Conservation (phyloP, 30 jellyfish, hydroid and myxozoan genomes). For the Haliclystus octoradiatus region DNA sequence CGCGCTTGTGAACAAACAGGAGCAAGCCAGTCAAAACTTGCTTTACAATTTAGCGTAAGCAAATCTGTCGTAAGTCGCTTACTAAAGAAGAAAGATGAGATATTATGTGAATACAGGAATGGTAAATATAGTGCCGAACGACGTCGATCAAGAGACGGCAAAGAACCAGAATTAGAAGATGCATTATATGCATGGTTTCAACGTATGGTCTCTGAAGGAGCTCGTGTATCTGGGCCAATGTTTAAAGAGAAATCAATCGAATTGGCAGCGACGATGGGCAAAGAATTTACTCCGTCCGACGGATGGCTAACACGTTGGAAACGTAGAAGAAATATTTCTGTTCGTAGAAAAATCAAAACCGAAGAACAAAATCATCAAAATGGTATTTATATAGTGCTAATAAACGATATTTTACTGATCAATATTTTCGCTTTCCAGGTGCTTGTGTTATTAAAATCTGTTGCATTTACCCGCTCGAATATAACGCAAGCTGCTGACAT, state of each 20-base stretch:
- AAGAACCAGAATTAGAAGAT: neutral
- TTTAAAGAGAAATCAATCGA: neutral
- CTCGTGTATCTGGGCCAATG: neutral
- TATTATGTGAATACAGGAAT: neutral
- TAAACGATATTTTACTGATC: too few relatives aligned
- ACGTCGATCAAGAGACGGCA: neutral
- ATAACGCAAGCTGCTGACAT: too few relatives aligned
- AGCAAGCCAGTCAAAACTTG: neutral
- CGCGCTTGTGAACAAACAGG: slow-evolving; percentile 1
- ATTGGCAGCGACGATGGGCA: neutral
- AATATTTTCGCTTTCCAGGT: too few relatives aligned
- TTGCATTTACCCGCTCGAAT: too few relatives aligned
- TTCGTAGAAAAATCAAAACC: neutral
- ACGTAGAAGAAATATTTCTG: neutral
- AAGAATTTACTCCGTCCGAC: slow-evolving; percentile 2
- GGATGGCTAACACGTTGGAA: slow-evolving; percentile 1
- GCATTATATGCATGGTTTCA: neutral
- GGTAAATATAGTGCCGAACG: neutral
- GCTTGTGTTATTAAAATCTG: too few relatives aligned
- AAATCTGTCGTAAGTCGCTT: neutral
- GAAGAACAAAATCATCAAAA: neutral
- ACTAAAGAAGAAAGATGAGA: neutral
- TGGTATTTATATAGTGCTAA: too few relatives aligned
- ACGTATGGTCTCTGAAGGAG: neutral
- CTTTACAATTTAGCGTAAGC: neutral